phyloP scores from a whole-genome alignment of 2,113 vertebrate genomes.

The Heloderma charlesbogerti region DNA sequence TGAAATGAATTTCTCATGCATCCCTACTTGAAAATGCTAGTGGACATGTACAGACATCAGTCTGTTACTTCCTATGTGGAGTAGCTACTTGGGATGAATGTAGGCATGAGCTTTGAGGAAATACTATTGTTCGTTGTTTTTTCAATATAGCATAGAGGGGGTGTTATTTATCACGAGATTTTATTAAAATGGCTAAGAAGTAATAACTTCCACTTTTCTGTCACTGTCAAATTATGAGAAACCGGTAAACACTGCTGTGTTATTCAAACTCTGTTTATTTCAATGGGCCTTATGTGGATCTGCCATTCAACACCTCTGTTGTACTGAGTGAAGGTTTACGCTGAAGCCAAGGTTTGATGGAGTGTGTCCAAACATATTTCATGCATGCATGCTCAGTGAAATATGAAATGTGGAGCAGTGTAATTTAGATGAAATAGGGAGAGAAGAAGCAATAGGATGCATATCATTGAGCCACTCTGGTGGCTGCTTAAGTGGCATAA shows the following conservation, averaged over 20 bases:
- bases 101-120: neutral
- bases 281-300: neutral
- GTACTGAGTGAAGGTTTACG: neutral
- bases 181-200: neutral
- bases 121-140: neutral
- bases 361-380: neutral
- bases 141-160: neutral
- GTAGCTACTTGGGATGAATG: neutral
- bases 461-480: neutral
- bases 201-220: neutral
- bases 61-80: neutral
- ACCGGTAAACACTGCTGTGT: neutral
- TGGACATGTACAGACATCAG: neutral
- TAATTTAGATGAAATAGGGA: neutral
- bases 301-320: neutral
- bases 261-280: neutral
- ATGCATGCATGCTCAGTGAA: neutral
- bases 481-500: constrained; percentile 23
- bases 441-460: neutral
- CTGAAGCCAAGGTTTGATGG: neutral
- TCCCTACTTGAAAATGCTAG: neutral
- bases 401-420: neutral
- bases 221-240: neutral
- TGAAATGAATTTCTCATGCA: too few relatives aligned
- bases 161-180: neutral